Evolutionary conservation across 2,888 invertebrate genomes (phyloP).

Genomic region (Frankliniella intonsa): DNA sequence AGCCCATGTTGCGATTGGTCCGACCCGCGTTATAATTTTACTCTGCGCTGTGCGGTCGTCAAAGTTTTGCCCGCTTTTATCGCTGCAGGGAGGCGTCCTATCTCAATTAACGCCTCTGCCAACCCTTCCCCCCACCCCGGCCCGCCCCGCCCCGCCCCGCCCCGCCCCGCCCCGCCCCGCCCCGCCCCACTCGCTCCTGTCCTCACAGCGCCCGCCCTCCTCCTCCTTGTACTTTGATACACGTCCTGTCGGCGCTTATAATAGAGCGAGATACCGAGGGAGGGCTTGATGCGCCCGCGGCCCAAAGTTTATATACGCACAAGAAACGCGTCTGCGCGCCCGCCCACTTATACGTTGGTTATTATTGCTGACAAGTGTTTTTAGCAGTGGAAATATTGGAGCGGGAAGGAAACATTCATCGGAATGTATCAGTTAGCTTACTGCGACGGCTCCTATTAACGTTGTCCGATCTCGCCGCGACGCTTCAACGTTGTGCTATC

Average conservation of each 20-base stretch:
- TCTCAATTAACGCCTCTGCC: background rate
- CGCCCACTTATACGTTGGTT: no score
- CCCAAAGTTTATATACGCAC: background rate
- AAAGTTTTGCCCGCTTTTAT: constrained; percentile 7
- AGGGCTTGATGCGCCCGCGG: background rate
- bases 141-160: no score
- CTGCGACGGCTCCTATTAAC: no score
- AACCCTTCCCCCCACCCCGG: background rate
- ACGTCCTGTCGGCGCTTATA: background rate
- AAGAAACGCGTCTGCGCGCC: no score
- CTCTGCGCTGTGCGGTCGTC: background rate
- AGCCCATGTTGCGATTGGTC: constrained; percentile 7
- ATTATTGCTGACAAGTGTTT: no score
- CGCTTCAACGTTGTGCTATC: no score
- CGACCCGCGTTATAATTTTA: background rate
- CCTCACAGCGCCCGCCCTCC: background rate
- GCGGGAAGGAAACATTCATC: no score
- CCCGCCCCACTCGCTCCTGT: background rate
- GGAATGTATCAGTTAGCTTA: no score
- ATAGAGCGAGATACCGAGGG: background rate
- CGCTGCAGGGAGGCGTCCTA: background rate
- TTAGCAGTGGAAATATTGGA: no score
- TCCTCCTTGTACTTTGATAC: no score
- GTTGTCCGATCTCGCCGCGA: no score
- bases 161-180: no score